Percentiles rank a stretch among this genome's conserved stretches.
Evolutionary conservation across 2,797 vertebrate genomes (phyloP).

Genomic region (Masticophis lateralis): DNA sequence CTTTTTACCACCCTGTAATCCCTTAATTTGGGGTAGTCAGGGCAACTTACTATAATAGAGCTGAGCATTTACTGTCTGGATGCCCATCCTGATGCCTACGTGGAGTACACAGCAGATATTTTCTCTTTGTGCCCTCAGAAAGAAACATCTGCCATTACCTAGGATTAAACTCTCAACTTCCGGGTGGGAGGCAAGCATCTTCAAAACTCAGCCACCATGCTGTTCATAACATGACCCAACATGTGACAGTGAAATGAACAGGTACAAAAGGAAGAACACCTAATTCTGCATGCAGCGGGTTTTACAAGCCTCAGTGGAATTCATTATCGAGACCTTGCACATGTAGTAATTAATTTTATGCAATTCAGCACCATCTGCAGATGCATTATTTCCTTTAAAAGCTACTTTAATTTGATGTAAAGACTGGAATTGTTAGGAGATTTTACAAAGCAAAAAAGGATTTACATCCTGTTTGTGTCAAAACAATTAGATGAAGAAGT

Average conservation of each 20-base stretch:
- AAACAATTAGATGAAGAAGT: constrained; percentile 64
- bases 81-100: not conserved
- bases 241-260: constrained; percentile 53
- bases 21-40: not conserved
- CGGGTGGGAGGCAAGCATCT: not conserved
- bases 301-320: constrained; percentile 70
- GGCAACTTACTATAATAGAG: not conserved
- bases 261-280: constrained; percentile 60
- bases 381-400: constrained; percentile 71
- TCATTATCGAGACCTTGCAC: constrained; percentile 73
- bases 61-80: not conserved
- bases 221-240: constrained; percentile 31
- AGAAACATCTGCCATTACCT: not conserved
- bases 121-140: not conserved
- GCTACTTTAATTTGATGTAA: constrained; percentile 61
- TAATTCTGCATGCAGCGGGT: constrained; percentile 65
- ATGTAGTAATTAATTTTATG: constrained; percentile 76
- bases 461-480: constrained; percentile 65
- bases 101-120: not conserved
- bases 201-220: not conserved
- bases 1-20: not conserved
- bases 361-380: constrained; percentile 73
- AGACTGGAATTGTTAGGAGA: constrained; percentile 63
- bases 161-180: not conserved
- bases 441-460: constrained; percentile 61